Base-by-base conservation (phyloP, 2,797 vertebrate species). In the Crenuchus spilurus region DNA sequence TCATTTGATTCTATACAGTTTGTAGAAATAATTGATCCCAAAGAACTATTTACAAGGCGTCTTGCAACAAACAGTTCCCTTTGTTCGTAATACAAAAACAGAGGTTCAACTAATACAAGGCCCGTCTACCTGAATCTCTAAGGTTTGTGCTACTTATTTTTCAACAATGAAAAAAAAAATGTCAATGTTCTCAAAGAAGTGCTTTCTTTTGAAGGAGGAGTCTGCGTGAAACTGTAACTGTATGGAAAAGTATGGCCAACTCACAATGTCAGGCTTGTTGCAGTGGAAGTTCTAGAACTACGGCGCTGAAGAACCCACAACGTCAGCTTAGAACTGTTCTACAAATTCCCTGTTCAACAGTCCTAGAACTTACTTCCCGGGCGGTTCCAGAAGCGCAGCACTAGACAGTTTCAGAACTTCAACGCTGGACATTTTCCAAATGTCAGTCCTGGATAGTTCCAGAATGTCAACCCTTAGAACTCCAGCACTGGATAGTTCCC, bases 101-200 rank as follows among this genome's bases (percentile, higher is more conserved):
- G 83, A 84, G 84, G 83, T 83, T 80, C 64, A 75, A 75, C 84
- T 86, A 91, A 90, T 87, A 92, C 90, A 91, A 91, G 89, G 89
- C 87, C 85, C 82, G 83, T 93, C 92, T 93, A 94, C 92, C 91
- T 94, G 92, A 93, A 90, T 93, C 91, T 92, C 92, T 90, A 90
- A 85, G 78, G 83, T 88, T 92, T 94, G 93, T 94, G 94, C 94
- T 94, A 89, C 92, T 55, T 92, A 87, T 89, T 86, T 90, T 31
- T 84, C 82, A 39, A 85, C 62, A 35, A 65, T 60, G 70, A 79
- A 87, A 87, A 77, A 30, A 76, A 80, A 86, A 86, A 78, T 84
- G 82, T 82, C 91, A 89, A 83, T 74, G 85, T 86, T 82, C 80
- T 76, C 68, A 80, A 82, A 80, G 83, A 85, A 86, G 84, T 87